These are phyloP conservation scores for Pristionchus fissidentatus DNA, from an alignment of 2,888 invertebrate genomes.

Conservation along the genomic window DNA sequence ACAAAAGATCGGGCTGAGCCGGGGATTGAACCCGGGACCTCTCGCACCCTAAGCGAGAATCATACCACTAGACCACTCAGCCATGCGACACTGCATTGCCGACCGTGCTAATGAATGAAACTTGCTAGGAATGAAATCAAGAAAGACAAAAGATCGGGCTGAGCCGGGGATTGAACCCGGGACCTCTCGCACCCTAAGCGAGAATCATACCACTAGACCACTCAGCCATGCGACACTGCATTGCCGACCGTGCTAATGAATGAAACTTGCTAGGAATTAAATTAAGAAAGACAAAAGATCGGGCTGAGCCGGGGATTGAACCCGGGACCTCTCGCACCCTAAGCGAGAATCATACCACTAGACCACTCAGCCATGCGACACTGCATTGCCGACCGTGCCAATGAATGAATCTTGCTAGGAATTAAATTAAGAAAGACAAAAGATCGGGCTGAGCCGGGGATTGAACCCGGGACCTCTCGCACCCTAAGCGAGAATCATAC, in stretches of 20 bases:
- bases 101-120: too few species aligned
- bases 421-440: too few species aligned
- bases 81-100: too few species aligned
- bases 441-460: conserved; percentile 70
- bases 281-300: too few species aligned
- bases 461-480: conserved; percentile 76
- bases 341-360: conserved; percentile 77
- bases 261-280: too few species aligned
- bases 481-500: conserved; percentile 77
- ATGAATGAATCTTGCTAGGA: too few species aligned
- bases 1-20: conserved; percentile 67
- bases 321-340: conserved; percentile 76
- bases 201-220: conserved; percentile 77
- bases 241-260: too few species aligned
- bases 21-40: conserved; percentile 76
- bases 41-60: conserved; percentile 77
- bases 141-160: too few species aligned
- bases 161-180: conserved; percentile 74
- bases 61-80: conserved; percentile 76
- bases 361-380: conserved; percentile 75
- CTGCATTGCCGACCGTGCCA: too few species aligned
- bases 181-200: conserved; percentile 77
- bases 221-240: too few species aligned
- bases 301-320: conserved; percentile 72
- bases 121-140: too few species aligned